Evolutionary conservation across 2,888 invertebrate species (phyloP), one percentile per base, ranked within the genome.

Genomic region (Spicauda simplicius): DNA sequence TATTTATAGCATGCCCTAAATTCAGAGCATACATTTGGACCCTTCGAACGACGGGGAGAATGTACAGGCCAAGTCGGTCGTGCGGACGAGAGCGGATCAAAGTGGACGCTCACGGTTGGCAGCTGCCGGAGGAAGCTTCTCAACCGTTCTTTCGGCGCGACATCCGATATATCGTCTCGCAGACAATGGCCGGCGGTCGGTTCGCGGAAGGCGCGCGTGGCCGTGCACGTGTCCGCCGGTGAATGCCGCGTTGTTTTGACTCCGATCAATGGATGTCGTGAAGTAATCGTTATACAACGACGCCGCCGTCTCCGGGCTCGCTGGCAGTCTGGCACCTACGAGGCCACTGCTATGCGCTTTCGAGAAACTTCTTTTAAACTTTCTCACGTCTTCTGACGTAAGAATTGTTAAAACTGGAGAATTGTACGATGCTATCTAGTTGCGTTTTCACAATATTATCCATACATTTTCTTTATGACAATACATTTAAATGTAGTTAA

Each of bases 241-340:
- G 20, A 54, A 53, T 37, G 20, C n/a, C 45, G 58, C 54, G 41
- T 62, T 62, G 62, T 62, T 62, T 54, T 54, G 41, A 41, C 62
- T 19, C 11, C 53, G 5, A 3, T 14, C 53, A 16, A 53, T 37
- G 52, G 16, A 33, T 18, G 4, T 16, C 7, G 10, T 20, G 41
- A 41, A 14, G 53, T 19, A 45, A 19, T 48, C 14, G n/a, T n/a
- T n/a, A n/a, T n/a, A n/a, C n/a, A n/a, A n/a, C n/a, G n/a, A n/a
- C n/a, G n/a, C n/a, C n/a, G n/a, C n/a, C n/a, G 16, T 16, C 48
- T 12, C 16, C 48, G 8, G 48, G 8, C 16, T 16, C 16, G 48
- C 48, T 16, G n/a, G 48, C 2, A 7, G 0, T 16, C 48, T 16
- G n/a, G 48, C 2, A 7, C 4, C 48, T 48, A 25, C 25, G 25